Evolutionary conservation across 2,113 vertebrate genomes (phyloP).

Genomic region (Colaptes auratus): DNA sequence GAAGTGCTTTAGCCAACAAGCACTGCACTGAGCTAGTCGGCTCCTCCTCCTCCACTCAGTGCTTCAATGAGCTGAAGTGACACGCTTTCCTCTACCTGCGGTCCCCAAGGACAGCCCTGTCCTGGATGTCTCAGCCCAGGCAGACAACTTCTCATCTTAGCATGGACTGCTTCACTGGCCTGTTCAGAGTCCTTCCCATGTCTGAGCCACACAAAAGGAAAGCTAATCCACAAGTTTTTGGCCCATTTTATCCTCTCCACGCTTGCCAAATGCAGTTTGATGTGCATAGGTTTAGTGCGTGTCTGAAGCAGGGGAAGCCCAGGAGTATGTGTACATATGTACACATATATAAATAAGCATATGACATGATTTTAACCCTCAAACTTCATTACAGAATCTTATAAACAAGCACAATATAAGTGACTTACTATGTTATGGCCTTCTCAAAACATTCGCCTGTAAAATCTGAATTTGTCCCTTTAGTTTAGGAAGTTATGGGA

Average conservation of each 20-base stretch:
- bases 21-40: fast-evolving
- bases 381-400: not conserved
- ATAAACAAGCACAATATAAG: not conserved
- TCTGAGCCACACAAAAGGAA: not conserved
- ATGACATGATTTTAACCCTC: not conserved
- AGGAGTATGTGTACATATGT: not conserved
- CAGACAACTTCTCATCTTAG: not conserved
- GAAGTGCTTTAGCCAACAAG: not conserved
- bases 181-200: not conserved
- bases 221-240: not conserved
- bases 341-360: not conserved
- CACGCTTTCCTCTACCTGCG: not conserved
- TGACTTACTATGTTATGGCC: not conserved
- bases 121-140: not conserved
- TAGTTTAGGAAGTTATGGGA: not conserved
- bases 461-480: not conserved
- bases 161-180: not conserved
- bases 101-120: not conserved
- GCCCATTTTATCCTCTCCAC: not conserved
- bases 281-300: not conserved
- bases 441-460: not conserved
- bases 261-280: not conserved
- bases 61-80: not conserved
- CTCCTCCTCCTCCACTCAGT: not conserved
- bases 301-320: not conserved